Evolutionary conservation across 53 echinoderm and acorn worm genomes (phyloP), one percentile per base, ranked within the genome.

Genomic region (Echinometra lucunter): DNA sequence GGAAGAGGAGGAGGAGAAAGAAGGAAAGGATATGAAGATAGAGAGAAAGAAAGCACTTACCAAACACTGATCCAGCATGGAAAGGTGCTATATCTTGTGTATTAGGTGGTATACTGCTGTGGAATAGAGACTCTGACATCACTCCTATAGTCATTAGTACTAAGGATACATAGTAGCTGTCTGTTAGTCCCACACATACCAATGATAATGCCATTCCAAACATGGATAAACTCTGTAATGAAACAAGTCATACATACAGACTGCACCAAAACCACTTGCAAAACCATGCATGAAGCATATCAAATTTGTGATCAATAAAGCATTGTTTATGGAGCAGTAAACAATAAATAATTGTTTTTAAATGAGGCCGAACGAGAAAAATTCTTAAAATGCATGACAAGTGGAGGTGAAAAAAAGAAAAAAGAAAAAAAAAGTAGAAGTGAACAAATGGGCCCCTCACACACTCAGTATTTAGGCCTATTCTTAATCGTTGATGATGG

Each of bases 151-250:
- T 94, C 91, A 96, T 94, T 38, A 95, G 74, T 13, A 90, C n/a
- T 0, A 97, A 60, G 18, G 96, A 95, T 15, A 90, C 42, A 57
- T 91, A 28, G 67, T 93, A 97, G 38, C 89, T 93, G 67, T 47
- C 89, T n/a, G 95, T 93, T 72, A 96, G 89, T n/a, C 96, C 94
- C 19, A 97, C 44, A 12, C 88, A 88, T 49, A 32, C 32, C 32
- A 88, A 88, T 7, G 88, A 47, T 28, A 88, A 88, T 40, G 44
- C 53, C 58, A 93, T 69, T 28, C 34, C 95, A 21, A 93, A n/a
- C 91, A 94, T 92, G n/a, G 88, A 45, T 72, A 96, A 53, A 42
- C 95, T 96, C 97, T 97, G 97, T 6, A 66, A 34, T 80, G 23
- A 80, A 80, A 42, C 80, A 80, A 80, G 44, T 80, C 80, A 80